Conservation (phyloP, 2,113 vertebrate species). For the Elachura formosa region DNA sequence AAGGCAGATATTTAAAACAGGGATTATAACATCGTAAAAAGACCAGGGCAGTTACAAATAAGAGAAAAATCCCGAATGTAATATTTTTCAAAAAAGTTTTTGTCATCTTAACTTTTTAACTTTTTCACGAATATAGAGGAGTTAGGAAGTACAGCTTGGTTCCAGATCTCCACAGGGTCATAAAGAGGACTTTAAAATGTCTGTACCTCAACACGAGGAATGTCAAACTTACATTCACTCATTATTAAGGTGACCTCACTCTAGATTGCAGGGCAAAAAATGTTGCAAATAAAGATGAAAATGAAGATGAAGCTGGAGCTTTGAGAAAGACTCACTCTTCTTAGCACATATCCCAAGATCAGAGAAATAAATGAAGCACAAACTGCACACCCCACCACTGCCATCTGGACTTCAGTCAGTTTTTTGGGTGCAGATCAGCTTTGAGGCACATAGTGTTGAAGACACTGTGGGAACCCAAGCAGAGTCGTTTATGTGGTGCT, state of each 20-base stretch:
- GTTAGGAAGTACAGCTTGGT: neutral
- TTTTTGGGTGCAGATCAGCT: neutral
- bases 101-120: neutral
- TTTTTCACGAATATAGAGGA: neutral
- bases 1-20: neutral
- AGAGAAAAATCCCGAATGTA: neutral
- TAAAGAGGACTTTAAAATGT: neutral
- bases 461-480: neutral
- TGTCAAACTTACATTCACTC: neutral
- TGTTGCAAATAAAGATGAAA: neutral
- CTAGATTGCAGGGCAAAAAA: neutral
- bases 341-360: neutral
- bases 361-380: neutral
- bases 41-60: neutral
- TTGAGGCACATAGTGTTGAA: neutral
- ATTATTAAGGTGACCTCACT: neutral
- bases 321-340: neutral
- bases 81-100: neutral
- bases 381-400: neutral
- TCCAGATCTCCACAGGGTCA: neutral
- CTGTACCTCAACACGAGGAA: neutral
- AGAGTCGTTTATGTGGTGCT: rapidly evolving
- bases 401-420: neutral
- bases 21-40: neutral
- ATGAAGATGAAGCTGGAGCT: neutral